Evolutionary conservation across 2,113 vertebrate species (phyloP), one percentile per base, ranked within the genome.

Genomic region (Podarcis cretensis): DNA sequence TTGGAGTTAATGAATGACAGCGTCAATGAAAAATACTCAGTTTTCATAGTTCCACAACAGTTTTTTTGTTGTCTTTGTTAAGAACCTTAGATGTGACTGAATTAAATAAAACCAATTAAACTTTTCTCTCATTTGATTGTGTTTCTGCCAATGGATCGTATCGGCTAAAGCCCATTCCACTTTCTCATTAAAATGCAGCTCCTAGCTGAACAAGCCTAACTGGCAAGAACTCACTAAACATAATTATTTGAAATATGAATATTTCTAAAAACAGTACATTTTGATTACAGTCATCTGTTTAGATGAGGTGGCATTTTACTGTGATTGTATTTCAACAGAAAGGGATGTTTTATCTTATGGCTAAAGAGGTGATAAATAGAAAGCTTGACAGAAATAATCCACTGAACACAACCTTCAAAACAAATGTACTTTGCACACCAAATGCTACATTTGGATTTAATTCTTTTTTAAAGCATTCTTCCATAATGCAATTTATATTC

Each of bases 201-300:
- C 73, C 88, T 91, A 92, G 90, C 95, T 93, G 91, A 95, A 89
- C 93, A 90, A 95, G 95, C 81, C 95, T 96, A 97, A 96, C 94
- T 96, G 95, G 90, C 68, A 35, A 95, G 66, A 96, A 96, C 90
- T 94, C 92, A 94, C 95, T 91, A 92, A 94, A 92, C 90, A 93
- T 95, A 95, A 96, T 91, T 95, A 93, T 95, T 97, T 95, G 96
- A 97, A 96, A 96, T 92, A 94, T 57, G 68, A 96, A 89, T 87
- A 92, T 93, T 96, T 96, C 95, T 89, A 93, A 93, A 96, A 96
- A 87, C 78, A 94, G 89, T 84, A 90, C 63, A 84, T 95, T 94
- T 90, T 90, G 90, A 93, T 95, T 90, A 94, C 94, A 95, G 80
- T 79, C n/a, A 92, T 94, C 77, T 94, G 94, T 95, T 96, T 96